Conservation (phyloP, 2,113 vertebrate species). For the Pardalotus punctatus region DNA sequence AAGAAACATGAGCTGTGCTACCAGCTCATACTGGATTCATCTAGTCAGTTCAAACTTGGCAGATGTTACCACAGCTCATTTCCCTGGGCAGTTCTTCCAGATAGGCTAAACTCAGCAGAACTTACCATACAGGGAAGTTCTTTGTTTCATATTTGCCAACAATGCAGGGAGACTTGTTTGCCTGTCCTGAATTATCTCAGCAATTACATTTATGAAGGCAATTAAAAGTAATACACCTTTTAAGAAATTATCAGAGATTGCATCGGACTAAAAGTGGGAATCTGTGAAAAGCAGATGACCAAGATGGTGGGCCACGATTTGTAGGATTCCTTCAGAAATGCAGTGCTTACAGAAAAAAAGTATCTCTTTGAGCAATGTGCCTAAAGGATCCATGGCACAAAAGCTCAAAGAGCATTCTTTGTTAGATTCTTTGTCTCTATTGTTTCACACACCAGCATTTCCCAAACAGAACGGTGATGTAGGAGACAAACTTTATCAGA, state of each 20-base stretch:
- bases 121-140: background rate
- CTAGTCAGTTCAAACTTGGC: background rate
- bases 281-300: background rate
- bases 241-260: background rate
- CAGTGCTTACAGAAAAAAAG: background rate
- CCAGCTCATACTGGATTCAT: background rate
- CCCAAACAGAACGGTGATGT: background rate
- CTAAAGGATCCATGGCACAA: background rate
- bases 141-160: background rate
- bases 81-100: background rate
- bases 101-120: background rate
- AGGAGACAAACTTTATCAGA: background rate
- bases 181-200: background rate
- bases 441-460: background rate
- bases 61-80: background rate
- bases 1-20: background rate
- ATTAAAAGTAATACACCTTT: background rate
- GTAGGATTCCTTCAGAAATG: background rate
- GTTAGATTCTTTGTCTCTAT: background rate
- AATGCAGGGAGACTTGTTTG: background rate
- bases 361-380: background rate
- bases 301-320: background rate
- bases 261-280: background rate
- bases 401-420: background rate
- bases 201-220: background rate